Evolutionary conservation across 2,113 vertebrate genomes (phyloP).

Genomic region (Agelaius phoeniceus): DNA sequence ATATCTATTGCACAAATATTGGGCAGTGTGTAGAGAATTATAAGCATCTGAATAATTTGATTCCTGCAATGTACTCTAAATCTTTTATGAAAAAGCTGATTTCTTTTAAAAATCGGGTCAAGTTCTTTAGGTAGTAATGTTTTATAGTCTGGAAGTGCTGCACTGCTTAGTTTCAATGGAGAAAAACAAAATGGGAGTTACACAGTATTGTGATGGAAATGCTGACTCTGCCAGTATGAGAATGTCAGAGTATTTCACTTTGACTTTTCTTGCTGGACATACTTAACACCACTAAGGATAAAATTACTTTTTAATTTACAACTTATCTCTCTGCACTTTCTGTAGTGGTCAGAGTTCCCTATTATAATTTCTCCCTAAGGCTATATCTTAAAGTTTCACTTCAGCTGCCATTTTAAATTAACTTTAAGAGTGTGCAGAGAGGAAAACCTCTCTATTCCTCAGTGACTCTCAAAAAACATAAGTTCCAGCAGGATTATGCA

Average conservation of each 20-base stretch:
- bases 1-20: background rate
- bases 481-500: constrained; percentile 60
- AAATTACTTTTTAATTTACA: constrained; percentile 62
- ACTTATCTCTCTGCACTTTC: constrained; percentile 51
- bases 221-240: background rate
- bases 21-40: background rate
- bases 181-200: background rate
- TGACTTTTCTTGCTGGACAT: background rate
- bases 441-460: constrained; percentile 52
- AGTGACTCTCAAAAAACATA: constrained; percentile 54
- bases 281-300: constrained; percentile 31
- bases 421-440: constrained; percentile 56
- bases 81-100: background rate
- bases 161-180: background rate
- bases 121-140: background rate
- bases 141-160: background rate
- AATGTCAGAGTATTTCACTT: background rate
- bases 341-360: constrained; percentile 38
- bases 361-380: constrained; percentile 41
- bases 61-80: background rate
- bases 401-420: constrained; percentile 65
- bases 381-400: constrained; percentile 42
- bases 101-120: background rate
- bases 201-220: background rate
- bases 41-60: background rate